Conservation (phyloP, 2,888 invertebrate species). For the Nasonia oneida region DNA sequence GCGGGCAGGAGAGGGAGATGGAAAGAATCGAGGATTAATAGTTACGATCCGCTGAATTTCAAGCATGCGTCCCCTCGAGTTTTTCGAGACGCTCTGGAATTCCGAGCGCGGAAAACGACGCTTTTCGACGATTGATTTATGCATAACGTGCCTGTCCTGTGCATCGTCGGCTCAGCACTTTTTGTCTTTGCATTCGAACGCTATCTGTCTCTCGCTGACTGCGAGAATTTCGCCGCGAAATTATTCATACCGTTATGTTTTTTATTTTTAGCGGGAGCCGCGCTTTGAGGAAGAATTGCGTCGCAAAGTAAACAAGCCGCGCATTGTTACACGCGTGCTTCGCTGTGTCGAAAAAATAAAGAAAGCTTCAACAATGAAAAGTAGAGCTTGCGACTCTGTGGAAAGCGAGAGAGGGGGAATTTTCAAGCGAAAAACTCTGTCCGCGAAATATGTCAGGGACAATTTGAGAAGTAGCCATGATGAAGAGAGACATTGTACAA, state of each 20-base stretch:
- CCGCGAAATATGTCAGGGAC: conserved; percentile 32
- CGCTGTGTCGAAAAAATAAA: conserved; percentile 9
- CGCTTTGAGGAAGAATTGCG: neutral
- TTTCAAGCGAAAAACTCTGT: conserved; percentile 12
- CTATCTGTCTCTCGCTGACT: neutral
- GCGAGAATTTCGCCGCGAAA: neutral
- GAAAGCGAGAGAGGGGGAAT: neutral
- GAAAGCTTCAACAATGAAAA: neutral
- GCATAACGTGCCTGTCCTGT: neutral
- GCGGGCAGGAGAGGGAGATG: neutral
- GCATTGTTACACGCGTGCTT: neutral
- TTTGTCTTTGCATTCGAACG: neutral
- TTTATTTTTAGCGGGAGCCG: neutral
- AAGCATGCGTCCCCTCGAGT: neutral
- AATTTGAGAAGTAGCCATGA: conserved; percentile 1
- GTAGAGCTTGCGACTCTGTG: neutral
- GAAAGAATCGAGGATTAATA: conserved; percentile 31
- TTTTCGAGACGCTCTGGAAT: neutral
- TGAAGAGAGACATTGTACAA: conserved; percentile 16
- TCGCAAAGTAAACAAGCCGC: neutral
- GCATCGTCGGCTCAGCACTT: neutral
- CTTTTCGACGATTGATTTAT: conserved; percentile 6
- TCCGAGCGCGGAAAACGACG: neutral
- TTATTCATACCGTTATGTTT: neutral
- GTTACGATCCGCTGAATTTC: conserved; percentile 28